Base-by-base conservation (phyloP, 1,140 invertebrate species). In the Ostrea denselamellosa region DNA sequence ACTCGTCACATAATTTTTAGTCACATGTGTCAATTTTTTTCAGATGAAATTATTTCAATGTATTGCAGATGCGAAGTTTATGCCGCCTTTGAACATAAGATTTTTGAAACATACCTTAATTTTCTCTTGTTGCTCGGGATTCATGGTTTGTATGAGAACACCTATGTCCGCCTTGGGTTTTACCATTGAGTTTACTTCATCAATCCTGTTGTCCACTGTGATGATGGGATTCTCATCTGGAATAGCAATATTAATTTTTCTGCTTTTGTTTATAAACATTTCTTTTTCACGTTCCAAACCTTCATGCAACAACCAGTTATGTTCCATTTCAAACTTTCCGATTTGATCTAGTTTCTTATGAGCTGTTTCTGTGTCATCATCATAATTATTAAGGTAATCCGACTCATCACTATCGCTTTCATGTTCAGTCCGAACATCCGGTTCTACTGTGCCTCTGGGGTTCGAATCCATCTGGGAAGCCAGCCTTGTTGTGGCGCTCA, bases 281-380 rank as follows among this genome's bases (percentile, higher is more conserved):
- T 89, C 89, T 17, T 87, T 56, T 54, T 90, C 84, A 28, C 85
- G 88, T 53, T 91, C 86, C 44, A 90, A 86, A 54, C 89, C 88
- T 68, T 92, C 91, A 56, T 91, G 90, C 85, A 92, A 86, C 25
- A 92, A 65, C 92, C 92, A 92, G 85, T 92, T 92, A 85, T 92
- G 92, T 54, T 90, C 91, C 87, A 92, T 90, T 88, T 92, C 91
- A 81, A 91, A 92, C 84, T 90, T 88, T 2, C 89, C 89, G n/a
- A 89, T 44, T 83, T 87, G 82, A 9, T 86, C 53, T 25, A 89
- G 52, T 85, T 85, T 86, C 53, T 54, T 83, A 12, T 84, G 68
- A 44, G 89, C 89, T 9, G 89, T 89, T 34, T 81, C 89, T 8
- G 86, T 89, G 52, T 89, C 89, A 54, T 89, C 89, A 14, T 87